phyloP scores from a whole-genome alignment of 2,113 vertebrate species.

The Cheirogaleus medius region DNA sequence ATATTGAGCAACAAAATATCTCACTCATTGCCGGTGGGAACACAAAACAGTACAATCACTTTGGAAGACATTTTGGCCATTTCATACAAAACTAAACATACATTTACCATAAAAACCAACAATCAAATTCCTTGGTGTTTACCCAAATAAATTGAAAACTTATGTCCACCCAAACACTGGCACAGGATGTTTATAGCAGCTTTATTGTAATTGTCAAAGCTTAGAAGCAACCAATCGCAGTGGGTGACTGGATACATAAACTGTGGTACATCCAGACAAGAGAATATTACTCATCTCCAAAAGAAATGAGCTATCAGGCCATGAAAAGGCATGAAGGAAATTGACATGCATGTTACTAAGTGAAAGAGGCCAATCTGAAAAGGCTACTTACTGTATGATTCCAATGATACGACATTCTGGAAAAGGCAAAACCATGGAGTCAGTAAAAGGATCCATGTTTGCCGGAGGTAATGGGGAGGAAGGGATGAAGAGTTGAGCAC shows the following conservation, averaged over 20 bases:
- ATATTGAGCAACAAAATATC: neutral
- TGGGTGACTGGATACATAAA: neutral
- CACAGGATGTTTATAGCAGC: neutral
- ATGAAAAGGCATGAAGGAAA: neutral
- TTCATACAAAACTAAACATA: neutral
- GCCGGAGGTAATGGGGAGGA: neutral
- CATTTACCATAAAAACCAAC: neutral
- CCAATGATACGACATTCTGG: neutral
- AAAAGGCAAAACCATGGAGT: neutral
- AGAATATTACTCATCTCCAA: neutral
- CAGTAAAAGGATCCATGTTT: neutral
- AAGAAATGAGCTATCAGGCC: neutral
- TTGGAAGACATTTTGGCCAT: neutral
- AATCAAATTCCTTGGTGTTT: neutral
- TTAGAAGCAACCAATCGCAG: neutral
- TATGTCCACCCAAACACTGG: neutral
- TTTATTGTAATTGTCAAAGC: neutral
- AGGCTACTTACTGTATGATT: neutral
- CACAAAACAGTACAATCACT: neutral
- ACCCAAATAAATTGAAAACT: neutral
- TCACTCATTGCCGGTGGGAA: neutral
- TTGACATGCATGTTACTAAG: neutral
- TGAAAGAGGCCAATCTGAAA: neutral
- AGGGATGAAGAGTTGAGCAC: neutral
- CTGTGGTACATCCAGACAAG: neutral